These are phyloP conservation scores for Drosophila paracracens DNA, from an alignment of 2,888 invertebrate species.

Conservation along the genomic window DNA sequence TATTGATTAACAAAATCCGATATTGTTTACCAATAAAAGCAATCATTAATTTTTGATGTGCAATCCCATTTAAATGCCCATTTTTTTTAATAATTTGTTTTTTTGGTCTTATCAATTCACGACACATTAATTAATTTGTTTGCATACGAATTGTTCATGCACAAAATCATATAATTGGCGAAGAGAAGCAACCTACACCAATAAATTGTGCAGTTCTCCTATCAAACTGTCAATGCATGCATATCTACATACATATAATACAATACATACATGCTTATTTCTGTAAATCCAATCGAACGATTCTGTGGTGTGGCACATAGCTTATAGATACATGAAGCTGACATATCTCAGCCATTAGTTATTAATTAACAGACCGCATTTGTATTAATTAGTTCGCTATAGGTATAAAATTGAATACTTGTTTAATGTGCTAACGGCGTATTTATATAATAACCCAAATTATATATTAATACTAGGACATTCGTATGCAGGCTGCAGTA, in stretches of 20 bases:
- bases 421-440: constrained; percentile 37
- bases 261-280: constrained; percentile 12
- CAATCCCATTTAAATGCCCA: constrained; percentile 7
- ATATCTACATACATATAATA: neutral
- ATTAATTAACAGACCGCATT: constrained; percentile 67
- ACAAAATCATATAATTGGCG: constrained; percentile 42
- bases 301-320: constrained; percentile 8
- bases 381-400: constrained; percentile 54
- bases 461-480: constrained; percentile 26
- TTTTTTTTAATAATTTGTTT: constrained; percentile 2
- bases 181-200: constrained; percentile 20
- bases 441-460: constrained; percentile 32
- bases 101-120: constrained; percentile 15
- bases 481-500: constrained; percentile 24
- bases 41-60: constrained; percentile 40
- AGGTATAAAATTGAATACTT: constrained; percentile 15
- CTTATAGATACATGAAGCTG: constrained; percentile 36
- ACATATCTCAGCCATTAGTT: constrained; percentile 59
- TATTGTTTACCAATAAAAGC: constrained; percentile 23
- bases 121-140: constrained; percentile 56
- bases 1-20: constrained; percentile 22
- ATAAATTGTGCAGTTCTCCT: neutral
- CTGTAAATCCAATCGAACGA: constrained; percentile 6
- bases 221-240: constrained; percentile 31
- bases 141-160: constrained; percentile 43